phyloP scores from a whole-genome alignment of 2,113 vertebrate species.

The Sinocyclocheilus anophthalmus region DNA sequence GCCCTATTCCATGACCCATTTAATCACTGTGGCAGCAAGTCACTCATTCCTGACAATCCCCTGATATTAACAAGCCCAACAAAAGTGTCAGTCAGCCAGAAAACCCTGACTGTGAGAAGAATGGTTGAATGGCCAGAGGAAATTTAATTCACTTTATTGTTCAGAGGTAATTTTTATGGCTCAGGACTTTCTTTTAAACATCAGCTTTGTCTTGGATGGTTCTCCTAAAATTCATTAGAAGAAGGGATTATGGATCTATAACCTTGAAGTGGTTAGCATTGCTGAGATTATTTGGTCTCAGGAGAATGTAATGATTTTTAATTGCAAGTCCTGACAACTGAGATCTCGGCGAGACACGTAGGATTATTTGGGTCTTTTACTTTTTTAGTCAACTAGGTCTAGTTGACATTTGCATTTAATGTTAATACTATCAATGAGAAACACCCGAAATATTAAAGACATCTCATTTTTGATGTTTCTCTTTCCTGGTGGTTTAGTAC shows the following conservation, averaged over 20 bases:
- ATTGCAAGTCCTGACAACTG: too few species aligned
- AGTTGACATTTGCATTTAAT: not conserved
- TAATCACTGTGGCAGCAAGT: not conserved
- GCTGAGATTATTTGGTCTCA: too few species aligned
- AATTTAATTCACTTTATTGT: not conserved
- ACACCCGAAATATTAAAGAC: not conserved
- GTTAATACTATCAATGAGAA: not conserved
- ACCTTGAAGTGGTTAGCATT: too few species aligned
- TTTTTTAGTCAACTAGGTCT: too few species aligned
- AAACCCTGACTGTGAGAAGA: not conserved
- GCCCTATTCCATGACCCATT: not conserved
- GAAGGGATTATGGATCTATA: not conserved
- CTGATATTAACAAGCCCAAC: constrained; percentile 14
- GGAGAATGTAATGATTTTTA: too few species aligned
- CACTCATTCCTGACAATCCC: not conserved
- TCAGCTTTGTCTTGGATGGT: not conserved
- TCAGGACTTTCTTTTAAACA: not conserved
- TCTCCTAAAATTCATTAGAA: not conserved
- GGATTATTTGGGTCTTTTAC: not conserved
- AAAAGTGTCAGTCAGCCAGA: constrained; percentile 10
- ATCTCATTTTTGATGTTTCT: not conserved
- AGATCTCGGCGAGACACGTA: too few species aligned
- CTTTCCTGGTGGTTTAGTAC: constrained; percentile 59
- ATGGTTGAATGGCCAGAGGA: not conserved
- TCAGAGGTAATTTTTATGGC: not conserved